Evolutionary conservation across 1,140 invertebrate genomes (phyloP).

Genomic region (Cydia fagiglandana): DNA sequence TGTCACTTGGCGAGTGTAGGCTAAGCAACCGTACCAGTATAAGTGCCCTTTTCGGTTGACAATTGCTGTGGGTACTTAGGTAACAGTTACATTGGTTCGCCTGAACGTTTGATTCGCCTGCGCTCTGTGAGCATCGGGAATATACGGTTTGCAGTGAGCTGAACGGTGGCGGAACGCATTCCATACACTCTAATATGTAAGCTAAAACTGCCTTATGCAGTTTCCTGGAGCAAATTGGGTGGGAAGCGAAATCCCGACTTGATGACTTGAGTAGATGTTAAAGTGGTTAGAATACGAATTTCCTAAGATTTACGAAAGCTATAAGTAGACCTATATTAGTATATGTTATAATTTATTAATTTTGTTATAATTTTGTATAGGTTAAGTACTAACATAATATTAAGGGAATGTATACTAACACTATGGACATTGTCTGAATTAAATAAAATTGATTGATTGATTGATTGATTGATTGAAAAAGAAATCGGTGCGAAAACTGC

Average conservation of each 20-base stretch:
- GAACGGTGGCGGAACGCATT: slow-evolving; percentile 66
- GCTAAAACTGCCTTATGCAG: not conserved
- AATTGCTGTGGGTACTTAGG: not conserved
- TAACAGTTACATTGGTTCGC: not conserved
- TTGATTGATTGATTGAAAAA: no score
- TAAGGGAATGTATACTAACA: no score
- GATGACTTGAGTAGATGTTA: not conserved
- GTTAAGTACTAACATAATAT: no score
- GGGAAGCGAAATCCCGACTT: not conserved
- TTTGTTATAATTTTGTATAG: no score
- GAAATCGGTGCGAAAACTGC: no score
- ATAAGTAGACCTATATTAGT: no score
- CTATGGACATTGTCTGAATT: no score
- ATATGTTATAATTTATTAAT: no score
- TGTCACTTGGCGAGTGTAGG: not conserved
- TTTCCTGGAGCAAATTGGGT: not conserved
- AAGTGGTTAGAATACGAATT: no score
- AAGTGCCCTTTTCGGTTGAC: not conserved
- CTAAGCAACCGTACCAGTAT: not conserved
- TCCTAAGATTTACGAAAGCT: no score
- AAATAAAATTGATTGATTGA: no score
- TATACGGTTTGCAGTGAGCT: slow-evolving; percentile 30
- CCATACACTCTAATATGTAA: slow-evolving; percentile 40
- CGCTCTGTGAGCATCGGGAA: slow-evolving; percentile 32
- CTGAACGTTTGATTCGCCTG: slow-evolving; percentile 33